phyloP scores from a whole-genome alignment of 92 coral and sea anemone species.

The Heteractis magnifica region DNA sequence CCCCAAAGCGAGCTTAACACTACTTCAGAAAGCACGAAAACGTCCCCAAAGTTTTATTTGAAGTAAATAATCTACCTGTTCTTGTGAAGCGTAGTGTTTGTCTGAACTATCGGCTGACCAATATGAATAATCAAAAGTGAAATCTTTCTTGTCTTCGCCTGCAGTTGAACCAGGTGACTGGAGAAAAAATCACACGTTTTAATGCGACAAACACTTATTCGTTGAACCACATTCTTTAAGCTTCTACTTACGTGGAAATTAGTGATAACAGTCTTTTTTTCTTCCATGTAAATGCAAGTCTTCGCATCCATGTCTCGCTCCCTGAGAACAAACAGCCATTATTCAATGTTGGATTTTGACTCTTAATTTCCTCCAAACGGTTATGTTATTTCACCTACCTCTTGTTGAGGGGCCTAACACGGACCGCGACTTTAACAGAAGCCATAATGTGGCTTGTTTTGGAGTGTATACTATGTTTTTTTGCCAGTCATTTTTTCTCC shows the following conservation, averaged over 20 bases:
- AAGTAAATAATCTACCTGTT: constrained; percentile 64
- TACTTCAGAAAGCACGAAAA: background rate
- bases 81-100: constrained; percentile 92
- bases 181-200: constrained; percentile 11
- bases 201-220: background rate
- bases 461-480: constrained; percentile 50
- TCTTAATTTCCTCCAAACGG: constrained; percentile 6
- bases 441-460: constrained; percentile 67
- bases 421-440: constrained; percentile 98
- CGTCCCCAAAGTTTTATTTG: background rate
- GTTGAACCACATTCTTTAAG: background rate
- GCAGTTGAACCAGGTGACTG: constrained; percentile 21
- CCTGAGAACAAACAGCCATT: constrained; percentile 51
- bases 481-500: constrained; percentile 40
- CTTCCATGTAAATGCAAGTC: constrained; percentile 92
- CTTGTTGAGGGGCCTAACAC: constrained; percentile 94
- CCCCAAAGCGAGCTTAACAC: background rate
- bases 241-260: constrained; percentile 67
- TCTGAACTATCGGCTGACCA: constrained; percentile 97
- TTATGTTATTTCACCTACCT: constrained; percentile 62
- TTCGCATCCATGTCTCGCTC: constrained; percentile 94
- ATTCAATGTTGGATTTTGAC: constrained; percentile 10
- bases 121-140: constrained; percentile 90
- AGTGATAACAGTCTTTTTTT: constrained; percentile 83
- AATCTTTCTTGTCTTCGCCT: constrained; percentile 81